A percentile compares a stretch with the other conserved stretches of the same genome.
phyloP scores from a whole-genome alignment of 2,113 vertebrate genomes.

The Dicaeum eximium region DNA sequence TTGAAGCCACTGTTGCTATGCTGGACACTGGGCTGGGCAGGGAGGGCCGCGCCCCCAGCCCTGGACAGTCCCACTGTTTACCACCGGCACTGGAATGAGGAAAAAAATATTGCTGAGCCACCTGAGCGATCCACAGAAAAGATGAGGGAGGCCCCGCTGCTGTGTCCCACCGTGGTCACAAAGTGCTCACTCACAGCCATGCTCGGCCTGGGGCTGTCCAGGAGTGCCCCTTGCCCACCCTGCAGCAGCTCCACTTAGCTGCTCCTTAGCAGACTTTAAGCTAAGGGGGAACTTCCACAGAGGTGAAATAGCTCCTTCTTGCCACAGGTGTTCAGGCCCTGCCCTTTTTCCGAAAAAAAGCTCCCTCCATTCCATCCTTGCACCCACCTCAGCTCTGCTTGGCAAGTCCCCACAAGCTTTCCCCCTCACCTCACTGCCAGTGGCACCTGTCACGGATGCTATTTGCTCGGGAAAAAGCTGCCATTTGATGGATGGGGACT shows the following conservation, averaged over 20 bases:
- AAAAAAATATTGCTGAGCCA: rapidly evolving
- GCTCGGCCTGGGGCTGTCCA: not conserved
- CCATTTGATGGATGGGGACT: rapidly evolving
- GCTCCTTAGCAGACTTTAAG: not conserved
- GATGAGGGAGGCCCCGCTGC: rapidly evolving
- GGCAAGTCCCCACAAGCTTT: no score
- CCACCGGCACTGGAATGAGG: rapidly evolving
- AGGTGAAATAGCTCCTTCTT: not conserved
- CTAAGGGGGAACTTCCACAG: rapidly evolving
- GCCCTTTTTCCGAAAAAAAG: no score
- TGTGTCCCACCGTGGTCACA: rapidly evolving
- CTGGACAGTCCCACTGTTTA: rapidly evolving
- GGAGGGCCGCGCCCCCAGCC: not conserved
- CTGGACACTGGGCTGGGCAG: not conserved
- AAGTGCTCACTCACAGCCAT: rapidly evolving
- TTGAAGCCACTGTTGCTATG: constrained; percentile 1
- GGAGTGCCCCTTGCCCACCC: no score
- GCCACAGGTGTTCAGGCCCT: no score
- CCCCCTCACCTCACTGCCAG: rapidly evolving
- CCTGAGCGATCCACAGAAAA: not conserved
- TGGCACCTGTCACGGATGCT: rapidly evolving
- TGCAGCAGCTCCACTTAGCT: not conserved
- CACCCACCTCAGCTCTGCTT: not conserved
- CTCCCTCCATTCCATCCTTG: not conserved
- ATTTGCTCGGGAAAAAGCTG: not conserved